Conservation (phyloP, 2,888 invertebrate species). For the Himalopsyche kuldschensis region DNA sequence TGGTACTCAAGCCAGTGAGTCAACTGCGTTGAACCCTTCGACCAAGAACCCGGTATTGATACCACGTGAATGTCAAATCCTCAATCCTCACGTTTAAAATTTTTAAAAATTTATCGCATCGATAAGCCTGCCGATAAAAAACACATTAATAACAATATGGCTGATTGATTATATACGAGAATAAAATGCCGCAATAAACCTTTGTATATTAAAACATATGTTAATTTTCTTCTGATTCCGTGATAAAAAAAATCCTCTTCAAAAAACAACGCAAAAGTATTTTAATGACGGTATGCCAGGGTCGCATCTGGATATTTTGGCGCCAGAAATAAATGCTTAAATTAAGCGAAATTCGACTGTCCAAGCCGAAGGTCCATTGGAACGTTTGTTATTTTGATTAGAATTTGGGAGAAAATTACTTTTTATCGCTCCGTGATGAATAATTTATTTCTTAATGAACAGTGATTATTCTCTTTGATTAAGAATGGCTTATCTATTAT, state of each 20-base stretch:
- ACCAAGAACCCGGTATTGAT: too few relatives aligned
- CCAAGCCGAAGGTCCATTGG: too few relatives aligned
- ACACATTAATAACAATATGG: not conserved
- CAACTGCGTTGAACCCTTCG: too few relatives aligned
- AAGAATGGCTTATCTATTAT: too few relatives aligned
- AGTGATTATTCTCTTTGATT: too few relatives aligned
- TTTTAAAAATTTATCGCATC: not conserved
- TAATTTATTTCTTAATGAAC: too few relatives aligned
- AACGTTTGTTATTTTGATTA: too few relatives aligned
- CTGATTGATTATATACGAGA: not conserved
- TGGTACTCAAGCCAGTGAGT: too few relatives aligned
- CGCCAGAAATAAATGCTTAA: not conserved
- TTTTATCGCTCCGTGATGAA: too few relatives aligned
- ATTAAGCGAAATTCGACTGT: not conserved
- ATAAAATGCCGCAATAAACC: not conserved
- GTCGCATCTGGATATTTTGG: not conserved
- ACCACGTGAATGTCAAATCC: not conserved
- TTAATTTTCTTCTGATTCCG: not conserved
- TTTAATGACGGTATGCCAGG: not conserved
- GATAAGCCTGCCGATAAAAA: not conserved
- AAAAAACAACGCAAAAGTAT: not conserved
- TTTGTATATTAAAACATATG: not conserved
- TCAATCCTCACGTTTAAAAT: too few relatives aligned
- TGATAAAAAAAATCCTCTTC: not conserved
- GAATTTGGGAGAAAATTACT: too few relatives aligned